Evolutionary conservation across 2,797 vertebrate genomes (phyloP), one percentile per base, ranked within the genome.

Genomic region (Intellagama lesueurii): DNA sequence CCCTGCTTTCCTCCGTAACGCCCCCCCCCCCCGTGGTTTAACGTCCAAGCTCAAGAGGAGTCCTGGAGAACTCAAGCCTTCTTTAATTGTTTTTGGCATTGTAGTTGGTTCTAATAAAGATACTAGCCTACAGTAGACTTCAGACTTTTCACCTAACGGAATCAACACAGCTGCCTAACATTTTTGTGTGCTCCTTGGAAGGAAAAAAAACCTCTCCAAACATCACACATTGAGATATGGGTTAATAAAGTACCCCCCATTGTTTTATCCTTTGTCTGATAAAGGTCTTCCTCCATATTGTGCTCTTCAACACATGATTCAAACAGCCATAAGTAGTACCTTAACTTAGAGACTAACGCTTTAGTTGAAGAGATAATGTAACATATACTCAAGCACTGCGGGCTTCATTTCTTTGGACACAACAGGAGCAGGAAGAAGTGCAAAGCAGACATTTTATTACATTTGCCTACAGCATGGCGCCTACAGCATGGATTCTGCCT

Each of bases 381-480:
- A 72, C 14, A 77, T 64, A 73, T 69, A 91, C 16, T 28, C 73
- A 40, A 68, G n/a, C 73, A 52, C 90, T 79, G 64, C 66, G 78
- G 49, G 40, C n/a, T 64, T 85, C 52, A 56, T 85, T 86, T 73
- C 52, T 76, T 44, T 40, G 69, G 72, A 83, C 52, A 52, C 35
- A 9, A 83, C 24, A 69, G 32, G 89, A 90, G 47, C 1, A 44
- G 19, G 49, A 87, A 79, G 66, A 68, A 77, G 64, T 11, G 5
- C 78, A 91, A 91, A 82, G 81, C 16, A 88, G 60, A 88, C 40
- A 81, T 69, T 86, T 88, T 88, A 80, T 81, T 88, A 64, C 47
- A 30, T 19, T 60, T 76, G 47, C 52, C n/a, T 40, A 52, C 47
- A 40, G 40, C 40, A 40, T 40, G 52, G 9, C 11, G 35, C 52